Conservation (phyloP, 2,888 invertebrate species). For the Drosophila silvestris region DNA sequence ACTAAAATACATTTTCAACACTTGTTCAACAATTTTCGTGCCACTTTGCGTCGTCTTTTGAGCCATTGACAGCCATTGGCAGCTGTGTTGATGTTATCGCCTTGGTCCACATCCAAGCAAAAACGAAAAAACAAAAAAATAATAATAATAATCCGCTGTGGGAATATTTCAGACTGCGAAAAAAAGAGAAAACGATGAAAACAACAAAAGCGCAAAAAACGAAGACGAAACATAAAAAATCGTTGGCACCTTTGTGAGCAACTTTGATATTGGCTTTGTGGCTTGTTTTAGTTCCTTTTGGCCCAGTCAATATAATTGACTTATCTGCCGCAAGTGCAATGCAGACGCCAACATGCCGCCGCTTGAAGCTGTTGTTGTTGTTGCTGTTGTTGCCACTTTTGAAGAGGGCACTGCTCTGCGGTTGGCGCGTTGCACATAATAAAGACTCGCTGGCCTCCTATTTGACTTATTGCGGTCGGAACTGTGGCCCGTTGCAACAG, state of each 20-base stretch:
- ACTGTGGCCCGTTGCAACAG: slow-evolving; percentile 46
- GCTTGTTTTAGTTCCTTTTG: slow-evolving; percentile 46
- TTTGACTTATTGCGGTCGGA: slow-evolving; percentile 78
- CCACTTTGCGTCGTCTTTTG: slow-evolving; percentile 47
- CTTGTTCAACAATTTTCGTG: neutral
- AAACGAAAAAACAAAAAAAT: neutral
- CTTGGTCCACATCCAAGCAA: slow-evolving; percentile 51
- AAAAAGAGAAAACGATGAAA: neutral
- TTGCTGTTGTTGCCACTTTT: slow-evolving; percentile 21
- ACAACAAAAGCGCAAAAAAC: slow-evolving; percentile 9
- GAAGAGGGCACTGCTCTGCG: slow-evolving; percentile 58
- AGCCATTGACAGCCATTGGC: slow-evolving; percentile 68
- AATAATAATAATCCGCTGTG: slow-evolving; percentile 53
- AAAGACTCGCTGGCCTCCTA: slow-evolving; percentile 75
- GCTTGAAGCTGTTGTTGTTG: slow-evolving; percentile 18
- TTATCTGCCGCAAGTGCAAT: slow-evolving; percentile 59
- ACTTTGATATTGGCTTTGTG: slow-evolving; percentile 35
- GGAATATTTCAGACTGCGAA: slow-evolving; percentile 56
- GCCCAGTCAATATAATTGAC: slow-evolving; percentile 79
- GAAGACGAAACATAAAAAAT: slow-evolving; percentile 24
- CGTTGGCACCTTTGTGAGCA: slow-evolving; percentile 63
- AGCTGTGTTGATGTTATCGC: slow-evolving; percentile 72
- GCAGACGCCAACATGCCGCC: slow-evolving; percentile 41
- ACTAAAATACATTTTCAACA: neutral
- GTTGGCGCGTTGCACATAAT: slow-evolving; percentile 59